Conservation (phyloP, 2,797 vertebrate species). For the Trematocara caparti region DNA sequence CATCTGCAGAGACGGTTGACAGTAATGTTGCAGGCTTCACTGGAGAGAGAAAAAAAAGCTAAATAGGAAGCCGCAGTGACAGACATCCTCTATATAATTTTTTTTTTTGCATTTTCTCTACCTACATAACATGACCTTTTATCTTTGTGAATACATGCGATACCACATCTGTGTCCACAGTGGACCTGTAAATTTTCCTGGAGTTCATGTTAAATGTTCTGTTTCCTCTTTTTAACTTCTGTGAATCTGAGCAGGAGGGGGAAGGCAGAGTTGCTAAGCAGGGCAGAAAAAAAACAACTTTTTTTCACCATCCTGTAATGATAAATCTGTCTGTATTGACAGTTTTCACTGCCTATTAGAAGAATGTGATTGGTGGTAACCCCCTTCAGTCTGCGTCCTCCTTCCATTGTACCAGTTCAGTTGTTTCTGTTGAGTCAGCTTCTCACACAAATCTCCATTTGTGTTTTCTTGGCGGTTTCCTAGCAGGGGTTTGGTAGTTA, state of each 20-base stretch:
- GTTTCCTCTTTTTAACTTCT: background rate
- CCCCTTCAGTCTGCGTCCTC: constrained; percentile 22
- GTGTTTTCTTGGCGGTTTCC: constrained; percentile 34
- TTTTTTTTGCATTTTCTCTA: background rate
- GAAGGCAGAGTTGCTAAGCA: background rate
- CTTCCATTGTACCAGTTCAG: constrained; percentile 24
- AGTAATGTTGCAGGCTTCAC: background rate
- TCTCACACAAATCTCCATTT: constrained; percentile 54
- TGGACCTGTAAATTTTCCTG: background rate
- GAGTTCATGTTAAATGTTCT: background rate
- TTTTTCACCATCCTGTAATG: background rate
- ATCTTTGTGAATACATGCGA: background rate
- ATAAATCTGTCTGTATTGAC: background rate
- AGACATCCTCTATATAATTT: background rate
- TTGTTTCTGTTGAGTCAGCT: constrained; percentile 56
- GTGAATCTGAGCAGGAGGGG: background rate
- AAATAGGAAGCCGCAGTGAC: constrained; percentile 27
- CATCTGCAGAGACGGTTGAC: background rate
- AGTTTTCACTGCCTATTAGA: background rate
- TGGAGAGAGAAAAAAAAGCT: background rate
- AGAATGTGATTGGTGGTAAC: background rate
- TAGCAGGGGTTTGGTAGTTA: constrained; percentile 24
- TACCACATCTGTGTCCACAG: background rate
- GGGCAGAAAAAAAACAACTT: background rate
- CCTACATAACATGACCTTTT: background rate